Conservation (phyloP, 2,888 invertebrate species). For the Drosophila cyrtoloma region DNA sequence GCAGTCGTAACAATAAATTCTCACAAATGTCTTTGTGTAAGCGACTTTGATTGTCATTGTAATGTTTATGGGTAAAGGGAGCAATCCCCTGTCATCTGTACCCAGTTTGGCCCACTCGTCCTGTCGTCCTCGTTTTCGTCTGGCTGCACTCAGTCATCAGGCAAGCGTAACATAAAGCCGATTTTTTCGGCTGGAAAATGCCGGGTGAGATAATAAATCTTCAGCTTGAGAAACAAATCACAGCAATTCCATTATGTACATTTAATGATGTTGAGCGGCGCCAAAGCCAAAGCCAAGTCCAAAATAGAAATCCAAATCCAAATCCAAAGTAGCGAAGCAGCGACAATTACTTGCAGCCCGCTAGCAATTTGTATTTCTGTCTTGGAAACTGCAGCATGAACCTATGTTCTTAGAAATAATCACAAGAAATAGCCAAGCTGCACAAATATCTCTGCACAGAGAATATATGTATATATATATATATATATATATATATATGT, state of each 20-base stretch:
- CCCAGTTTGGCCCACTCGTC: constrained; percentile 8
- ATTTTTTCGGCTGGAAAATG: constrained; percentile 77
- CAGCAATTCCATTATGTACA: constrained; percentile 79
- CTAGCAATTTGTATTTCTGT: constrained; percentile 70
- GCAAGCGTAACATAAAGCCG: constrained; percentile 76
- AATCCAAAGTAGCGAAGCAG: constrained; percentile 62
- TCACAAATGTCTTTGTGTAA: constrained; percentile 70
- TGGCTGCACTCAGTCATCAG: constrained; percentile 76
- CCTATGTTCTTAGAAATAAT: constrained; percentile 68
- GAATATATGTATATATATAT: neutral
- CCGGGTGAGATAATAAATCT: constrained; percentile 75
- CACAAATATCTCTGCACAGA: constrained; percentile 23
- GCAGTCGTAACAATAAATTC: constrained; percentile 67
- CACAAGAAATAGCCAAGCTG: constrained; percentile 62
- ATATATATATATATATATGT: neutral
- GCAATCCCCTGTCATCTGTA: constrained; percentile 18
- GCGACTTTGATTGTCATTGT: constrained; percentile 73
- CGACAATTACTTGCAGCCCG: constrained; percentile 81
- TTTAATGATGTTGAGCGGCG: constrained; percentile 76
- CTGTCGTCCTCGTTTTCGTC: constrained; percentile 28
- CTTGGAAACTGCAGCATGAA: constrained; percentile 59
- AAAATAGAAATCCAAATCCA: constrained; percentile 54
- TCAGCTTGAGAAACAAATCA: constrained; percentile 72
- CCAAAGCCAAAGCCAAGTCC: constrained; percentile 30
- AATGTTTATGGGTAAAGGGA: constrained; percentile 31